These are phyloP conservation scores for Telmatochromis sp. DNA, from an alignment of 2,113 vertebrate genomes.

Conservation along the genomic window DNA sequence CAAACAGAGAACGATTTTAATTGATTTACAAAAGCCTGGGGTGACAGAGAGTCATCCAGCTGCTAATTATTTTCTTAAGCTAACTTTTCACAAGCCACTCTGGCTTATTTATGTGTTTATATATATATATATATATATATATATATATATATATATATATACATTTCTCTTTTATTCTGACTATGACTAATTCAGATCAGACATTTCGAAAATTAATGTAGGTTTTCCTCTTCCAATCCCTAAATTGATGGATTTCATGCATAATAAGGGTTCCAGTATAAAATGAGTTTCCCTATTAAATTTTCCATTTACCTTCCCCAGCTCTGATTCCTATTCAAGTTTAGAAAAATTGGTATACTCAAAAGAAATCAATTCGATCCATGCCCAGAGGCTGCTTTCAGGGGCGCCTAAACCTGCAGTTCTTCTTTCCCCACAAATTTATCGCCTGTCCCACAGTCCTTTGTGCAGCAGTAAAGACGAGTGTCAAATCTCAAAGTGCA, in stretches of 20 bases:
- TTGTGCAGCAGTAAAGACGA: conserved; percentile 40
- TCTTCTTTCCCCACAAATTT: conserved; percentile 50
- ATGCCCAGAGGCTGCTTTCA: conserved; percentile 54
- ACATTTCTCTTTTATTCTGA: not conserved
- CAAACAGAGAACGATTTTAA: not conserved
- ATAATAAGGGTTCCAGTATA: conserved; percentile 11
- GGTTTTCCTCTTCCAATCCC: not conserved
- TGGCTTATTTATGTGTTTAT: not conserved
- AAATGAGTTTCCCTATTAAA: conserved; percentile 42
- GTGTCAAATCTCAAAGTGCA: conserved; percentile 54
- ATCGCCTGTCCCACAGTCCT: conserved; percentile 50
- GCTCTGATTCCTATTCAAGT: conserved; percentile 54
- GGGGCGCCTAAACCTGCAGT: conserved; percentile 55
- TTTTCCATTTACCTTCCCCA: not conserved
- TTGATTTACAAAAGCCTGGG: not conserved
- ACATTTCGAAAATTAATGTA: conserved; percentile 37
- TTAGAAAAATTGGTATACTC: conserved; percentile 46
- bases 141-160: not conserved
- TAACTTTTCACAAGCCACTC: not conserved
- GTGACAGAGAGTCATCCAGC: not conserved
- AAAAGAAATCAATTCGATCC: conserved; percentile 62
- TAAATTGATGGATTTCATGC: conserved; percentile 28
- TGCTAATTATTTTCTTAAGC: not conserved
- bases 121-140: not conserved
- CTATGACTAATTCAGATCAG: not conserved